Percentiles rank a stretch among this genome's conserved stretches.
These are phyloP conservation scores for Ceyx melanurus DNA, from an alignment of 2,113 vertebrate species.

Conservation along the genomic window DNA sequence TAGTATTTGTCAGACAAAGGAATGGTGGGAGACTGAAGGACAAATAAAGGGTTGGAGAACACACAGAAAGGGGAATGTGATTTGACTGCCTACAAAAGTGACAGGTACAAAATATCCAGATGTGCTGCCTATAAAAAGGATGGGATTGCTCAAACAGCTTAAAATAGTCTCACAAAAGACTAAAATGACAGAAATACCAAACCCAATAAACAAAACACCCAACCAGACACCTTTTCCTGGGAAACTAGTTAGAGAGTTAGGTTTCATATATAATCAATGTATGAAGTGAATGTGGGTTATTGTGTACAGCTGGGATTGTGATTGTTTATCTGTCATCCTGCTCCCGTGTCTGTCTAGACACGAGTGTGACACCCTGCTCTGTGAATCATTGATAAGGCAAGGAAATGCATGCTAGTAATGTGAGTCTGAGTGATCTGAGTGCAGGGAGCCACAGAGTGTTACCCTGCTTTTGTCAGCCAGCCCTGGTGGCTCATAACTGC, in stretches of 20 bases:
- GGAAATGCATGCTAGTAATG: neutral
- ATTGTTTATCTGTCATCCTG: neutral
- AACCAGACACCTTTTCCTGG: neutral
- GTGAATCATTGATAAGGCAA: neutral
- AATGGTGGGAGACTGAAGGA: neutral
- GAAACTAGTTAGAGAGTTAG: neutral
- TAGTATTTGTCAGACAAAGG: neutral
- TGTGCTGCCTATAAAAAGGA: neutral
- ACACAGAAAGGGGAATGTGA: neutral
- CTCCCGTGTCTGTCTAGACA: neutral
- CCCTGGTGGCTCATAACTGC: neutral
- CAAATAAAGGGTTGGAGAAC: neutral
- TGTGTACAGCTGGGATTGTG: neutral
- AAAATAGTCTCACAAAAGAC: neutral
- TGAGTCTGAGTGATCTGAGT: neutral
- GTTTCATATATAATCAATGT: neutral
- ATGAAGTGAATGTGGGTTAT: neutral
- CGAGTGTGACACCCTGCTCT: neutral
- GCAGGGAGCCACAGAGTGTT: neutral
- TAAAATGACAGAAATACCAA: neutral
- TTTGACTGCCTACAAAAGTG: neutral
- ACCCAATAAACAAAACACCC: neutral
- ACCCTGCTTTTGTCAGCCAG: neutral
- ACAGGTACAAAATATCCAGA: neutral
- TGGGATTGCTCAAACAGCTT: neutral